Evolutionary conservation across 2,888 invertebrate species (phyloP).

Genomic region (Loripinus fragilis): DNA sequence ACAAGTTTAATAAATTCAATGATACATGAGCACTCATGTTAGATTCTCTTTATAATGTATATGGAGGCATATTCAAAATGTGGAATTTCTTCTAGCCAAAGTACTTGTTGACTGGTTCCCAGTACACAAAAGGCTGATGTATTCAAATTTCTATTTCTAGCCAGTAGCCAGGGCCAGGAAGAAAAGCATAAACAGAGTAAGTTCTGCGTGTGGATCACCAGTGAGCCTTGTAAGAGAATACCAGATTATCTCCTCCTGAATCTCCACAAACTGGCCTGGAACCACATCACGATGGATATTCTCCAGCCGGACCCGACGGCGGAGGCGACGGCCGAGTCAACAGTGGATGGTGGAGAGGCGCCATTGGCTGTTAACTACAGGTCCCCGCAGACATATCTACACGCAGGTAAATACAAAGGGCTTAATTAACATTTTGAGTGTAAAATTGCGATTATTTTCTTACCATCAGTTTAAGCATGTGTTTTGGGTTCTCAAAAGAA

Average conservation of each 20-base stretch:
- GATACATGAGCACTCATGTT: too few species aligned
- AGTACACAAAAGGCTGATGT: too few species aligned
- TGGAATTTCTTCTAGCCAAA: too few species aligned
- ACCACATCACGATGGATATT: conserved; percentile 67
- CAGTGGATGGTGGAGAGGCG: conserved; percentile 49
- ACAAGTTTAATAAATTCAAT: too few species aligned
- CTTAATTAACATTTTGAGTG: too few species aligned
- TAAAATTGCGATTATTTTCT: too few species aligned
- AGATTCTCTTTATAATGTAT: too few species aligned
- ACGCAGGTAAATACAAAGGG: conserved; percentile 62
- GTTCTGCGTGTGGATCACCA: conserved; percentile 79
- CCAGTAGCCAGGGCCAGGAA: conserved; percentile 61
- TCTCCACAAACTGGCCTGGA: conserved; percentile 77
- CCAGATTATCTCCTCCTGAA: conserved; percentile 73
- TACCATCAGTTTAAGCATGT: too few species aligned
- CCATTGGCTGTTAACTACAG: conserved; percentile 55
- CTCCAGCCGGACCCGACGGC: conserved; percentile 35
- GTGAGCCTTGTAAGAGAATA: conserved; percentile 69
- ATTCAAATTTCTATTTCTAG: too few species aligned
- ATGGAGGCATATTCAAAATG: too few species aligned
- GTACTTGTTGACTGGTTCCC: too few species aligned
- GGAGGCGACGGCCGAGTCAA: conserved; percentile 39
- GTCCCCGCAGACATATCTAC: conserved; percentile 65
- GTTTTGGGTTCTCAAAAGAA: too few species aligned
- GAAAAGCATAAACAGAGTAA: conserved; percentile 67